A percentile compares a stretch with the other conserved stretches of the same genome.
Conservation (phyloP, 2,888 invertebrate genomes). For the Monoplex corrugatus region DNA sequence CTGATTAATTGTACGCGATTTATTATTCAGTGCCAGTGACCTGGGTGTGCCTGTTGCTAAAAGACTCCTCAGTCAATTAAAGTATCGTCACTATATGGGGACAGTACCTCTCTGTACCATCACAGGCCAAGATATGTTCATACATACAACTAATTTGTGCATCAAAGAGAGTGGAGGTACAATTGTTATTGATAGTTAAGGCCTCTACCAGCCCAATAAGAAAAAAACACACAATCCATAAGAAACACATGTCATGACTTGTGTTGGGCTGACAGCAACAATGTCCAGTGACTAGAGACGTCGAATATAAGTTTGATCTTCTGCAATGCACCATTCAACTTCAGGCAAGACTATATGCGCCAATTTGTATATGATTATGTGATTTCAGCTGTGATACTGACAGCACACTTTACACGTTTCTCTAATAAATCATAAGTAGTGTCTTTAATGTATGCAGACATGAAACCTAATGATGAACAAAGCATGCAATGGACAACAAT, state of each 20-base stretch:
- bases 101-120: too few species aligned
- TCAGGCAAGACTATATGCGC: conserved; percentile 19
- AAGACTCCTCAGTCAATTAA: too few species aligned
- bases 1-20: too few species aligned
- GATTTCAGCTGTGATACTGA: neutral
- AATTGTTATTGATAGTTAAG: too few species aligned
- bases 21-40: too few species aligned
- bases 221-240: too few species aligned
- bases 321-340: conserved; percentile 8
- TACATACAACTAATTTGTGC: too few species aligned
- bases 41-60: too few species aligned
- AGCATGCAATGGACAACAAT: neutral
- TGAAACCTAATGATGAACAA: neutral
- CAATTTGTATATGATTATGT: neutral
- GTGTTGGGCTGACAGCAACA: neutral
- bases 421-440: neutral
- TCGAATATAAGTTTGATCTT: neutral
- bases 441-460: neutral
- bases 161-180: too few species aligned
- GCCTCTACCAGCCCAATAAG: too few species aligned
- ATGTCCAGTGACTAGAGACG: conserved; percentile 21
- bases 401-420: neutral
- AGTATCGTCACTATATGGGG: too few species aligned
- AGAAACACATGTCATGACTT: neutral
- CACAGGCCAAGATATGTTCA: too few species aligned